Evolutionary conservation across 2,888 invertebrate genomes (phyloP), one percentile per base, ranked within the genome.

Genomic region (Sclerodermus sp.): DNA sequence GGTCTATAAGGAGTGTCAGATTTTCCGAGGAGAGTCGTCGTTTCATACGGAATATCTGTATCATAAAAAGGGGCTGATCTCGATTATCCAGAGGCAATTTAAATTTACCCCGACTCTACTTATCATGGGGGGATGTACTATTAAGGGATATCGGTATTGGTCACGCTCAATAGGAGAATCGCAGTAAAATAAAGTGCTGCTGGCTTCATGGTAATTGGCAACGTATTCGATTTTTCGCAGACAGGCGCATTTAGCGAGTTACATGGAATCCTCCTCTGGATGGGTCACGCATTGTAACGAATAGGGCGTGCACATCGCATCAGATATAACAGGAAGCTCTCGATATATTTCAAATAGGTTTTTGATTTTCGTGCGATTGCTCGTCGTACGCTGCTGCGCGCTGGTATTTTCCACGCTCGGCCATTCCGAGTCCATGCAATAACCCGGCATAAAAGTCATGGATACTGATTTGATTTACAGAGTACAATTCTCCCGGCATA

Each of bases 281-380:
- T 18, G 18, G 40, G 17, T 12, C 34, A 14, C 34, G 34, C 34
- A 14, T 34, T 34, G 14, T 14, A 34, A 34, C 34, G 34, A 34
- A 34, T 34, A 13, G n/a, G n/a, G n/a, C 34, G 34, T 34, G 34
- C 12, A 34, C n/a, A 34, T 23, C 8, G 23, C 8, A 23, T 23
- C 23, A 23, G 23, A 23, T 23, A 34, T 14, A 13, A 34, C 37
- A 32, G 37, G 16, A 13, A 30, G 32, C 30, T 43, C 45, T 36
- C 57, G 55, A 57, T 62, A 23, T 23, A 59, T 47, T 51, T 63
- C 59, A 51, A 64, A 64, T 55, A 59, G 63, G 43, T 62, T 63
- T 63, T 62, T 57, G 57, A 57, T 57, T 64, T 64, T 58, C 58
- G 34, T 45, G 42, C 57, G 59, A 63, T 64, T 62, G 58, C 45